Evolutionary conservation across 92 coral and sea anemone species (phyloP).

Genomic region (Porites evermanni): DNA sequence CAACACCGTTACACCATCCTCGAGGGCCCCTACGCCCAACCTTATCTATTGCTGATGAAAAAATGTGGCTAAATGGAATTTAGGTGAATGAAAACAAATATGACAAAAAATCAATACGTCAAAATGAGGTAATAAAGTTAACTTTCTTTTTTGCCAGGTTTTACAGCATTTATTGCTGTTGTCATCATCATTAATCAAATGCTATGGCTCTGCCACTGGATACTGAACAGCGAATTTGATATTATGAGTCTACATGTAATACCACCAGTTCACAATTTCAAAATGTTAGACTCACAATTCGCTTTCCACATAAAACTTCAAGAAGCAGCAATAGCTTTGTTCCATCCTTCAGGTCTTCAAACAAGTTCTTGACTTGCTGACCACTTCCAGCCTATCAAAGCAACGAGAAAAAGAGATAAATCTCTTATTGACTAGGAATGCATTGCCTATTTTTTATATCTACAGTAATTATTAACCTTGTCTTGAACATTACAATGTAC

Average conservation of each 20-base stretch:
- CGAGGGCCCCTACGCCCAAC: too few relatives aligned
- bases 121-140: too few relatives aligned
- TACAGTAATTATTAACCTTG: not conserved
- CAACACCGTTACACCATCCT: too few relatives aligned
- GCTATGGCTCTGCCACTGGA: not conserved
- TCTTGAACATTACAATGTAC: not conserved
- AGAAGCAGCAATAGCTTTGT: constrained; percentile 77
- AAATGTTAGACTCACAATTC: constrained; percentile 75
- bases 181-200: too few relatives aligned
- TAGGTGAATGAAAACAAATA: too few relatives aligned
- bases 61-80: too few relatives aligned
- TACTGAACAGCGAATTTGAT: not conserved
- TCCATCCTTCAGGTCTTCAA: constrained; percentile 92
- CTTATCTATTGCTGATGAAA: too few relatives aligned
- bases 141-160: too few relatives aligned
- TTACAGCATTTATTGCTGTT: too few relatives aligned
- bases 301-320: constrained; percentile 90
- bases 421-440: not conserved
- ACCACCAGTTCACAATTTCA: not conserved
- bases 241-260: too few relatives aligned
- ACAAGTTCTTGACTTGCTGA: constrained; percentile 79
- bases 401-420: not conserved
- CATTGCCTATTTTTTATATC: not conserved
- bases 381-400: constrained; percentile 71
- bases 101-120: too few relatives aligned